These are phyloP conservation scores for Clostera curtula DNA, from an alignment of 2,888 invertebrate genomes.

Conservation along the genomic window DNA sequence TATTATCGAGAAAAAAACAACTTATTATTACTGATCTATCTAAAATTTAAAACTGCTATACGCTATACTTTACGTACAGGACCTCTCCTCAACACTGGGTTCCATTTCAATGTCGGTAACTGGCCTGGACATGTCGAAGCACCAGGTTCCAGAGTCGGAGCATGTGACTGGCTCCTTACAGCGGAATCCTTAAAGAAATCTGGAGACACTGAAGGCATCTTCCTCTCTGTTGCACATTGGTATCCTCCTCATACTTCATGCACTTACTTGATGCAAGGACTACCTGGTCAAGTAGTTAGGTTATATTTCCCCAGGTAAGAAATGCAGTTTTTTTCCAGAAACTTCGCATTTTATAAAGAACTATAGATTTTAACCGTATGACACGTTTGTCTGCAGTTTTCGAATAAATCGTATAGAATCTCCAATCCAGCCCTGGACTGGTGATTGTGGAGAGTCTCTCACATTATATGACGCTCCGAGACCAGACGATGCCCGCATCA, in stretches of 20 bases:
- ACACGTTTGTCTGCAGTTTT: conserved; percentile 77
- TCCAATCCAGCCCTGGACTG: conserved; percentile 88
- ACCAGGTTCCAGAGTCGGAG: conserved; percentile 88
- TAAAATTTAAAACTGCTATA: no score
- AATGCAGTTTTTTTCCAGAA: neutral
- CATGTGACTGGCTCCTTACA: conserved; percentile 91
- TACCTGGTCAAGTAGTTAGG: conserved; percentile 89
- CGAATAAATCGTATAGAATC: conserved; percentile 92
- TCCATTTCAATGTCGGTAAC: conserved; percentile 95
- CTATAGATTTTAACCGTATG: neutral
- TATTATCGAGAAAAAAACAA: no score
- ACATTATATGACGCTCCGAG: conserved; percentile 92
- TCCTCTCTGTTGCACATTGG: conserved; percentile 94
- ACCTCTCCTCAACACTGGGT: conserved; percentile 92
- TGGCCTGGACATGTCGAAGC: conserved; percentile 96
- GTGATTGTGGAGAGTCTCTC: conserved; percentile 92
- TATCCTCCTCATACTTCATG: conserved; percentile 95
- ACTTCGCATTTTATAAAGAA: conserved; percentile 1
- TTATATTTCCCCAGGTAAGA: conserved; percentile 90
- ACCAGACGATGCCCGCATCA: conserved; percentile 92
- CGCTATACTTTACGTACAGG: no score
- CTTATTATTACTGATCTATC: no score
- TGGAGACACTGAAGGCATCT: conserved; percentile 90
- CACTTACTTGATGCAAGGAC: conserved; percentile 91
- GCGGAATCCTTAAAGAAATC: conserved; percentile 86